phyloP scores from a whole-genome alignment of 2,888 invertebrate species.

The Aradus depressus region DNA sequence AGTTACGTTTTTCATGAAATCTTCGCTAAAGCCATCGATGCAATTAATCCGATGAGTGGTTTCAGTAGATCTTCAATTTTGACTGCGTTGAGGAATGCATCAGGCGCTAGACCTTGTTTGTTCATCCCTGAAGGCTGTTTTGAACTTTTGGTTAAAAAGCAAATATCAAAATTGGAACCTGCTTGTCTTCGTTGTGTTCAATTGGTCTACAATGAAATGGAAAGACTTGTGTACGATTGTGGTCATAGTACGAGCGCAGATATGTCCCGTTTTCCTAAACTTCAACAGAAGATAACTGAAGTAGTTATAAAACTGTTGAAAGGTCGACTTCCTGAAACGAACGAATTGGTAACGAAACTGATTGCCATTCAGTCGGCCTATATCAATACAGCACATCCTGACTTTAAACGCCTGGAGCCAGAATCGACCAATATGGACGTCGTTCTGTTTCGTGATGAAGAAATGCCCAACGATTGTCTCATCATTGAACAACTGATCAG shows the following conservation, averaged over 20 bases:
- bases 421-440: background rate
- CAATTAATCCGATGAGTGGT: constrained; percentile 47
- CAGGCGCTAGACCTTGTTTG: constrained; percentile 39
- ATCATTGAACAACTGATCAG: constrained; percentile 44
- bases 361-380: constrained; percentile 51
- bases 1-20: constrained; percentile 57
- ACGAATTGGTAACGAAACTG: constrained; percentile 50
- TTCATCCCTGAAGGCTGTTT: constrained; percentile 46
- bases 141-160: constrained; percentile 52
- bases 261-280: constrained; percentile 49
- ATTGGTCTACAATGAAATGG: constrained; percentile 52
- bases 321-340: constrained; percentile 47
- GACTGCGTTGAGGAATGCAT: constrained; percentile 54
- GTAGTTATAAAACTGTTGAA: constrained; percentile 48
- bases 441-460: background rate
- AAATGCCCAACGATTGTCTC: constrained; percentile 13
- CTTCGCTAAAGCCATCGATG: constrained; percentile 46
- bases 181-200: constrained; percentile 52
- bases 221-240: constrained; percentile 47
- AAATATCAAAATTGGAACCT: constrained; percentile 50
- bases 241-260: constrained; percentile 47
- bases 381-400: constrained; percentile 55
- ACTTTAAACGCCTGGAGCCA: constrained; percentile 38
- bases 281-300: constrained; percentile 50
- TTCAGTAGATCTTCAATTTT: constrained; percentile 47